Evolutionary conservation across 2,113 vertebrate species (phyloP).

Genomic region (Mungos mungo): DNA sequence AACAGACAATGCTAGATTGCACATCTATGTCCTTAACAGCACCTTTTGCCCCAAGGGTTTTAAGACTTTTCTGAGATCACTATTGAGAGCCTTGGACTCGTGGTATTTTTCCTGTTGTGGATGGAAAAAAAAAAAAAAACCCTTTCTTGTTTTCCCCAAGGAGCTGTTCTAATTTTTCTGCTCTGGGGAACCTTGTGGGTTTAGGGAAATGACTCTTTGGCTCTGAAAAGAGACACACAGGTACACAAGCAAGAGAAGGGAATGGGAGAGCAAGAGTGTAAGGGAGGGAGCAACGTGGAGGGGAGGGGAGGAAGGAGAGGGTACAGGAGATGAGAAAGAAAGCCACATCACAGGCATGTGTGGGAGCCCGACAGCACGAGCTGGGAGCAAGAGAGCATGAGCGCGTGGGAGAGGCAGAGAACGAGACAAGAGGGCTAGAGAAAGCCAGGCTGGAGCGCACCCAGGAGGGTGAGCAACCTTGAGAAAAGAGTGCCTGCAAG

Average conservation of each 20-base stretch:
- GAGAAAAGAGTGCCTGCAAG: not conserved
- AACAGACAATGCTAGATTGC: not conserved
- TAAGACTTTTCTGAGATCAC: slow-evolving; percentile 23
- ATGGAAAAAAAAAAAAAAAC: not conserved
- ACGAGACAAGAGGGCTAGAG: not conserved
- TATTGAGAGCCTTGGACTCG: not conserved
- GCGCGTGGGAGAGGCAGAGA: not conserved
- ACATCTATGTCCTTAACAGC: not conserved
- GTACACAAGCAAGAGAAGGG: too few species aligned
- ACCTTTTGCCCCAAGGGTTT: slow-evolving; percentile 17
- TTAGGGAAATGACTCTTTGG: slow-evolving; percentile 44
- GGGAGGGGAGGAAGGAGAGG: not conserved
- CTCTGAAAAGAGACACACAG: not conserved
- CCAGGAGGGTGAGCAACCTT: not conserved
- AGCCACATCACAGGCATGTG: not conserved
- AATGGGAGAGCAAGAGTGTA: not conserved
- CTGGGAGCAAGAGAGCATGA: not conserved
- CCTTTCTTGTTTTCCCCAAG: not conserved
- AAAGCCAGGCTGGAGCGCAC: not conserved
- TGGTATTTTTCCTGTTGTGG: not conserved
- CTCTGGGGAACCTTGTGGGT: not conserved
- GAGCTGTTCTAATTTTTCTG: not conserved
- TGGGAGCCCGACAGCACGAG: not conserved
- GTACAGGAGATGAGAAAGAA: not conserved
- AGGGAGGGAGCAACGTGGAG: not conserved